Evolutionary conservation across 2,888 invertebrate genomes (phyloP), one percentile per base, ranked within the genome.

Genomic region (Andrena dorsata): DNA sequence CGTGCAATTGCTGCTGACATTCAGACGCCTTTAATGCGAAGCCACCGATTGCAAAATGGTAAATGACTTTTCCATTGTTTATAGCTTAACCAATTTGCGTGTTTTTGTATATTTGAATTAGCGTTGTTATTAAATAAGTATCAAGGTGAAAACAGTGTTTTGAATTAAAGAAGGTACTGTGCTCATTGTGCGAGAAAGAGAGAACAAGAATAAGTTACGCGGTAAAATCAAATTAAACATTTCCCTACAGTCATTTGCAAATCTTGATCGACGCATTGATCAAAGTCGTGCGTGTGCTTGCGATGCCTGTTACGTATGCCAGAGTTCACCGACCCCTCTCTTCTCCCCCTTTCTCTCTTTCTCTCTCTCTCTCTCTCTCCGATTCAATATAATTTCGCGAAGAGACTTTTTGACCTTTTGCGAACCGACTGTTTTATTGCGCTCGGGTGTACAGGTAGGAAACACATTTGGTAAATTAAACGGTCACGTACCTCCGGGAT

Each of bases 251-350:
- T 35, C 41, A 61, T 16, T 77, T 41, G 51, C 51, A 65, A 74
- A 77, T 77, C 74, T 66, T 30, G 64, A 65, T 72, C 63, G 64
- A 28, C 64, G 30, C 73, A 73, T 77, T 73, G 76, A 73, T 77
- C 73, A 77, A 65, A 65, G 76, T 65, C 41, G 28, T 56, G 71
- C 76, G 56, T 71, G 76, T 26, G 51, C 8, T 32, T 53, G 61
- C 51, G 41, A 61, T 53, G 74, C 66, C 23, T 47, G 74, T 74
- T 74, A 68, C 51, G 77, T 58, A 35, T 61, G n/a, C 30, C 65
- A 16, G 41, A 23, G 77, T 74, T 74, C 77, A 23, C 28, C 53
- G 74, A 74, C 77, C 51, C 23, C 56, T 41, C 4, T 60, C 2
- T 7, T 30, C 35, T 58, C n/a, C 26, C 35, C 30, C 35, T 66